Conservation (phyloP, 2,797 vertebrate genomes). For the Microctenopoma steveboyesi region DNA sequence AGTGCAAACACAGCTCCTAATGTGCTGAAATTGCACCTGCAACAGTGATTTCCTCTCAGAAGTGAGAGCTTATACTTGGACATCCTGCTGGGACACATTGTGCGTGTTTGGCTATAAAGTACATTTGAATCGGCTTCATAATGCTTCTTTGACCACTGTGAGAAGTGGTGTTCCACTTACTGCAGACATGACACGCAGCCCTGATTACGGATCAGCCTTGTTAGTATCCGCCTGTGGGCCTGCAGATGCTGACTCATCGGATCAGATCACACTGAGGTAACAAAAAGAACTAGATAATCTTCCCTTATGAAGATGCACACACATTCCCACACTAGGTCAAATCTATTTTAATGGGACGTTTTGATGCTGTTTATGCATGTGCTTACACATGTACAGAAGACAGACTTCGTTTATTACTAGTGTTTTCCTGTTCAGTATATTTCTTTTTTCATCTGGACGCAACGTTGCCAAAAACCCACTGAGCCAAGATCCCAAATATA, state of each 20-base stretch:
- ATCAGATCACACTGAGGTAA: constrained; percentile 48
- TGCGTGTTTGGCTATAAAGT: constrained; percentile 24
- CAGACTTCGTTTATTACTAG: constrained; percentile 1
- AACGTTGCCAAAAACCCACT: constrained; percentile 33
- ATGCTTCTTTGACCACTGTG: constrained; percentile 25
- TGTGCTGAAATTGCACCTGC: constrained; percentile 19
- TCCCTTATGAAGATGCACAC: constrained; percentile 15
- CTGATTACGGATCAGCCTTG: constrained; percentile 54
- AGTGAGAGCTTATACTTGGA: constrained; percentile 10
- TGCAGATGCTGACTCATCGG: constrained; percentile 55
- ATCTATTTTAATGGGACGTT: constrained; percentile 9
- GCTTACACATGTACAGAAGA: neutral
- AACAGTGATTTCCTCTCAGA: constrained; percentile 13
- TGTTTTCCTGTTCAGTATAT: constrained; percentile 2
- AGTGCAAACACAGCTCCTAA: constrained; percentile 19
- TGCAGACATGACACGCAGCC: constrained; percentile 49
- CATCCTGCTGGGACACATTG: constrained; percentile 16
- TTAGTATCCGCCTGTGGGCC: constrained; percentile 48
- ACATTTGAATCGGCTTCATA: constrained; percentile 23
- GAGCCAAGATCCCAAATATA: constrained; percentile 45
- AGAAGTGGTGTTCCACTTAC: constrained; percentile 19
- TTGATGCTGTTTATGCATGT: neutral
- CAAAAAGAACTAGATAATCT: constrained; percentile 32
- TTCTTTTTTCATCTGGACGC: constrained; percentile 25
- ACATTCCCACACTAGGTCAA: constrained; percentile 4